phyloP scores from a whole-genome alignment of 2,888 invertebrate genomes.

The Pecten maximus region DNA sequence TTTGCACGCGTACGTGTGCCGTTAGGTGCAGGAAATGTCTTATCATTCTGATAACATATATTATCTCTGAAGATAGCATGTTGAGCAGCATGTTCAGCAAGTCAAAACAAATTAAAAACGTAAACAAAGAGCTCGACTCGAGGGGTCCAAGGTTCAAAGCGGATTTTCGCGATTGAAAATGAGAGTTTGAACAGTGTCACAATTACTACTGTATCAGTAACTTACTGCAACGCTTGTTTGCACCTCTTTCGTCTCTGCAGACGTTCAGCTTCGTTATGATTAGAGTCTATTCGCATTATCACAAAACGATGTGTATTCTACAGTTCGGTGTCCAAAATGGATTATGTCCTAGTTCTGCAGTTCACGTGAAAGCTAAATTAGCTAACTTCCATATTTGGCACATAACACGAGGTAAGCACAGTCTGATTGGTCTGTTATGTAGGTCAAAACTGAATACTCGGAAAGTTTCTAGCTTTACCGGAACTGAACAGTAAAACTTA shows the following conservation, averaged over 20 bases:
- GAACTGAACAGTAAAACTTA: not conserved
- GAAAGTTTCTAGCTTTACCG: not conserved
- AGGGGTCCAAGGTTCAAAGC: no score
- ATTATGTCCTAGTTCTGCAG: not conserved
- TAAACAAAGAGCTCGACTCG: no score
- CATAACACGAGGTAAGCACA: constrained; percentile 22
- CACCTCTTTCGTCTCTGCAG: not conserved
- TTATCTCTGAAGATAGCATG: no score
- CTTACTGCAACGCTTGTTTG: not conserved
- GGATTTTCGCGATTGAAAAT: not conserved
- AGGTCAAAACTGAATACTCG: not conserved
- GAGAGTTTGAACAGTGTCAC: no score
- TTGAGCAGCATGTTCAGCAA: no score
- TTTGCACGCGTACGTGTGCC: no score
- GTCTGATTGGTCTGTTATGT: not conserved
- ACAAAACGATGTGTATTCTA: not conserved
- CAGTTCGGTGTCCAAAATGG: not conserved
- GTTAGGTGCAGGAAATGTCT: no score
- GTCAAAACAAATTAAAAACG: no score
- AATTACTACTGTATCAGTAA: no score
- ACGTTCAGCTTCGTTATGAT: constrained; percentile 24
- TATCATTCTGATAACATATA: no score
- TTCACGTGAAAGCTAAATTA: constrained; percentile 14
- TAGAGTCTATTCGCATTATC: not conserved
- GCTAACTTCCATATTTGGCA: not conserved